These are phyloP conservation scores for Prinia subflava DNA, from an alignment of 2,113 vertebrate species.

Conservation along the genomic window DNA sequence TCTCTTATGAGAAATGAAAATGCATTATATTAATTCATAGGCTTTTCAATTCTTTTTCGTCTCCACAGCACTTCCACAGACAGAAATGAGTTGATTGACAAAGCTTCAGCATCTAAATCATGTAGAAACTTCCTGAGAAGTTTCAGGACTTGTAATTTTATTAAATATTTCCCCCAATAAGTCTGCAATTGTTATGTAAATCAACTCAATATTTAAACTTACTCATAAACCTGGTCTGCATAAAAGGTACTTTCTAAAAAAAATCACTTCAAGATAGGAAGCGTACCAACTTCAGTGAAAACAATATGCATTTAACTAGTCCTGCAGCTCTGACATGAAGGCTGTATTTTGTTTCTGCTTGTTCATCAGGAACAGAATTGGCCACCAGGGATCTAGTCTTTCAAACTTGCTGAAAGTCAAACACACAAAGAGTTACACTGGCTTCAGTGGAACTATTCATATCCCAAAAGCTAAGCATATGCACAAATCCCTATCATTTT, in stretches of 20 bases:
- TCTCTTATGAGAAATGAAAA: neutral
- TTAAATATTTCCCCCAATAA: neutral
- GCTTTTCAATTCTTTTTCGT: neutral
- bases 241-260: neutral
- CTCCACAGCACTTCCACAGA: neutral
- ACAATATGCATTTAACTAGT: neutral
- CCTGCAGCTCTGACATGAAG: neutral
- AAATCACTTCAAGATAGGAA: neutral
- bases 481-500: neutral
- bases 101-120: neutral
- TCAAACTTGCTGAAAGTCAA: conserved; percentile 33
- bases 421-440: neutral
- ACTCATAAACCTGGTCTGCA: neutral
- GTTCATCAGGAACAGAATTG: conserved; percentile 12
- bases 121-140: neutral
- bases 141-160: neutral
- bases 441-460: neutral
- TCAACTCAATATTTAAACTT: neutral
- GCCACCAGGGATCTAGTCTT: conserved; percentile 19
- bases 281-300: neutral
- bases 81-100: neutral
- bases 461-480: neutral
- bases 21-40: neutral
- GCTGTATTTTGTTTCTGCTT: conserved; percentile 24
- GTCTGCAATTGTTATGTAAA: neutral